phyloP scores from a whole-genome alignment of 2,888 invertebrate species.

The Melikaiella ostensackeni region DNA sequence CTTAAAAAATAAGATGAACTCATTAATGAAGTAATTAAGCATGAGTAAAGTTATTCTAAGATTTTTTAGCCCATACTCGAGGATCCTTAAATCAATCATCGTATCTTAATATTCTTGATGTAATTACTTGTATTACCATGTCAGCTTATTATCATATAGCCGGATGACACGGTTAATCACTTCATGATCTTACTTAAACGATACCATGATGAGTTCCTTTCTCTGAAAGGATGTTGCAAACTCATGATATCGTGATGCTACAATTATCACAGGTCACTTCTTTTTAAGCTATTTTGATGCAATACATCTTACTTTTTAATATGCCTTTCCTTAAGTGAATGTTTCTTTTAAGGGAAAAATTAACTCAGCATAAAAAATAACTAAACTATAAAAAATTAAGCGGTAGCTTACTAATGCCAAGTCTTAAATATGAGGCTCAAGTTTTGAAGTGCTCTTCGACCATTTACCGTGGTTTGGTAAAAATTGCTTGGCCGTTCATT shows the following conservation, averaged over 20 bases:
- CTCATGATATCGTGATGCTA: not conserved
- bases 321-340: not conserved
- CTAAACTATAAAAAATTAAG: not conserved
- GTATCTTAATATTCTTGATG: not conserved
- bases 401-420: constrained; percentile 5
- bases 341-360: not conserved
- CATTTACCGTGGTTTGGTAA: constrained; percentile 43
- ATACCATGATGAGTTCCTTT: constrained; percentile 1
- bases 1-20: not conserved
- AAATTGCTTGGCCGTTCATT: constrained; percentile 47
- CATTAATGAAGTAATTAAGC: constrained; percentile 1
- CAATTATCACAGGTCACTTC: too few relatives aligned
- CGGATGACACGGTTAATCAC: constrained; percentile 18
- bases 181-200: not conserved
- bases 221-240: constrained; percentile 26
- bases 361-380: not conserved
- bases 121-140: constrained; percentile 16
- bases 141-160: not conserved
- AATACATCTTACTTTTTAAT: not conserved
- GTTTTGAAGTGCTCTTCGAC: constrained; percentile 35
- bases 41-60: not conserved
- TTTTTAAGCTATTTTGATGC: not conserved
- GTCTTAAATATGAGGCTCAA: constrained; percentile 19
- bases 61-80: not conserved
- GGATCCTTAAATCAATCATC: constrained; percentile 1